Evolutionary conservation across 2,888 invertebrate genomes (phyloP).

Genomic region (Argynnis bischoffii): DNA sequence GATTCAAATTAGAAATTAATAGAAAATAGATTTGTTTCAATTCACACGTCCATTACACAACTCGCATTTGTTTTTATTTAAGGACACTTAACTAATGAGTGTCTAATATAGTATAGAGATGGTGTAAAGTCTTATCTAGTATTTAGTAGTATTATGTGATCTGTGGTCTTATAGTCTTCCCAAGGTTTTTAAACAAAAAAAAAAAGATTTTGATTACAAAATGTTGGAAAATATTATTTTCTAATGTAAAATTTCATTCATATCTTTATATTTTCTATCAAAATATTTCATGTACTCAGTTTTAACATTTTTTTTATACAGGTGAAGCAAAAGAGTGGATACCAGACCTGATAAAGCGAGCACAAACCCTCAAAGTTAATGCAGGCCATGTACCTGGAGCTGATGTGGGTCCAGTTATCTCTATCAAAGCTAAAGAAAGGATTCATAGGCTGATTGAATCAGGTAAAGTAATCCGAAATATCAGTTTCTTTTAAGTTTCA

Average conservation of each 20-base stretch:
- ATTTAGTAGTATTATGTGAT: too few relatives aligned
- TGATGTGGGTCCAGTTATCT: constrained; percentile 96
- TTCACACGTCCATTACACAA: too few relatives aligned
- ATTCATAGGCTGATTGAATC: constrained; percentile 92
- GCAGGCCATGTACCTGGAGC: constrained; percentile 92
- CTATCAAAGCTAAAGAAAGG: constrained; percentile 92
- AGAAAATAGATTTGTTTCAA: too few relatives aligned
- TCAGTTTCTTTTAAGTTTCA: too few relatives aligned
- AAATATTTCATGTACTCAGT: background rate
- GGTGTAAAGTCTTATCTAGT: too few relatives aligned
- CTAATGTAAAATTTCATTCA: background rate
- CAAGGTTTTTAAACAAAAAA: too few relatives aligned
- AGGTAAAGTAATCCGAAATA: constrained; percentile 54
- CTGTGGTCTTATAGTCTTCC: too few relatives aligned
- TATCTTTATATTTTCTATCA: background rate
- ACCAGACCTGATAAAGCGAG: constrained; percentile 92
- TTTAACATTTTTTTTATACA: constrained; percentile 18
- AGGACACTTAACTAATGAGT: too few relatives aligned
- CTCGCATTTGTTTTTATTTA: too few relatives aligned
- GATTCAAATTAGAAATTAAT: too few relatives aligned
- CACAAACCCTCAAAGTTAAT: constrained; percentile 93
- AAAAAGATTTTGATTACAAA: background rate
- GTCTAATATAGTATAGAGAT: too few relatives aligned
- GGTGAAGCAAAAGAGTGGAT: constrained; percentile 96
- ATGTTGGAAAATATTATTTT: background rate